Conservation (phyloP, 2,888 invertebrate genomes). For the Sarcophaga variegata region DNA sequence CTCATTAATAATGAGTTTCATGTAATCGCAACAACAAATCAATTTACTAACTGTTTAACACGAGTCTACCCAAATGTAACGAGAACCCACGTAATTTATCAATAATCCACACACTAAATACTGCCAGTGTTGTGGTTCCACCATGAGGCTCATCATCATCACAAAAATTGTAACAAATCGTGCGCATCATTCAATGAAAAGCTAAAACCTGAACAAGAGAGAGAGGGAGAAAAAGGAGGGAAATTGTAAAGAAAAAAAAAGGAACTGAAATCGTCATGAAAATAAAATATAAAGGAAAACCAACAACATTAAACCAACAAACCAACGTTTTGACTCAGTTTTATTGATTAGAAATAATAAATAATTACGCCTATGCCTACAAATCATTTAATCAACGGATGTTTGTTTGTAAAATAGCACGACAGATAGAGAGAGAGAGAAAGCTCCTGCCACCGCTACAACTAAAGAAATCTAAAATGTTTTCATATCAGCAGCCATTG, state of each 20-base stretch:
- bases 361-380: constrained; percentile 75
- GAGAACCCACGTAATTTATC: constrained; percentile 64
- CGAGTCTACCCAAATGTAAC: constrained; percentile 18
- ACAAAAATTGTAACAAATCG: constrained; percentile 68
- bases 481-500: no score
- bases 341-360: constrained; percentile 76
- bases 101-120: constrained; percentile 63
- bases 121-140: constrained; percentile 16
- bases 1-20: constrained; percentile 58
- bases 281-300: neutral
- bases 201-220: neutral
- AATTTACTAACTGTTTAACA: constrained; percentile 61
- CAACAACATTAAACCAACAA: neutral
- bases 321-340: constrained; percentile 17
- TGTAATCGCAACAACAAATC: constrained; percentile 57
- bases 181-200: constrained; percentile 57
- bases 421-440: neutral
- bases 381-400: constrained; percentile 71
- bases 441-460: no score
- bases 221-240: no score
- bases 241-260: neutral
- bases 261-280: neutral
- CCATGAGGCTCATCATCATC: constrained; percentile 36
- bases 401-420: constrained; percentile 16
- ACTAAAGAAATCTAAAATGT: no score